A percentile compares a stretch with the other conserved stretches of the same genome.
Conservation (phyloP, 2,888 invertebrate genomes). For the Cryptus viduatorius region DNA sequence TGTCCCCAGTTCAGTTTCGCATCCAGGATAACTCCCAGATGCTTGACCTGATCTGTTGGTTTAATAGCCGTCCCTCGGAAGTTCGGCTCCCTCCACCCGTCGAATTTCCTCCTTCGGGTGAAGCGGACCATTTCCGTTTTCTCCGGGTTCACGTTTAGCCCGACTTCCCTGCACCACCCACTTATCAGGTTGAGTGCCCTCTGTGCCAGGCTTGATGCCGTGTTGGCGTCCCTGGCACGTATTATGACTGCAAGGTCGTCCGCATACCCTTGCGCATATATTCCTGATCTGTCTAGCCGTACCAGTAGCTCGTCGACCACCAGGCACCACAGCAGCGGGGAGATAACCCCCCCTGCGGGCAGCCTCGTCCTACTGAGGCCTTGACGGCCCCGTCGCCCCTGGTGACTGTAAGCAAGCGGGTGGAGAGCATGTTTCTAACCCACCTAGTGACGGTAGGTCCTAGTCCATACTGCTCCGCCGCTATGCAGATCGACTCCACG, state of each 20-base stretch:
- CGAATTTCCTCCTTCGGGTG: conserved; percentile 23
- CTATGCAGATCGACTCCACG: conserved; percentile 18
- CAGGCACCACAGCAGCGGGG: conserved; percentile 38
- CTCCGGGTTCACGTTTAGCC: conserved; percentile 46
- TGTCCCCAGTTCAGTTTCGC: conserved; percentile 4
- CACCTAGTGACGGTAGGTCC: conserved; percentile 10
- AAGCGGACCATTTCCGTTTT: conserved; percentile 53
- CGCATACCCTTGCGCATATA: conserved; percentile 40
- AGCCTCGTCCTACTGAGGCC: neutral
- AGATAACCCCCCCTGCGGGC: conserved; percentile 42
- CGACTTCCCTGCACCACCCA: conserved; percentile 22
- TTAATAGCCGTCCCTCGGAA: neutral
- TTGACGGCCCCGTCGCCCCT: neutral
- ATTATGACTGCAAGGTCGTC: conserved; percentile 38
- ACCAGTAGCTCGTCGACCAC: conserved; percentile 39
- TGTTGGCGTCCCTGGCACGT: conserved; percentile 20
- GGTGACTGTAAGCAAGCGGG: neutral
- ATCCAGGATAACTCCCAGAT: neutral
- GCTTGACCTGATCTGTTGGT: neutral
- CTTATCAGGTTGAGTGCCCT: conserved; percentile 13
- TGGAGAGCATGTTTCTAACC: conserved; percentile 29
- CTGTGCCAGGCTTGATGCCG: conserved; percentile 24
- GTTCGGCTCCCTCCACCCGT: neutral
- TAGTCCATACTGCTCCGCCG: conserved; percentile 12
- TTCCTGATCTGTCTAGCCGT: neutral